Conservation (phyloP, 2,888 invertebrate species). For the Aporophyla nigra region DNA sequence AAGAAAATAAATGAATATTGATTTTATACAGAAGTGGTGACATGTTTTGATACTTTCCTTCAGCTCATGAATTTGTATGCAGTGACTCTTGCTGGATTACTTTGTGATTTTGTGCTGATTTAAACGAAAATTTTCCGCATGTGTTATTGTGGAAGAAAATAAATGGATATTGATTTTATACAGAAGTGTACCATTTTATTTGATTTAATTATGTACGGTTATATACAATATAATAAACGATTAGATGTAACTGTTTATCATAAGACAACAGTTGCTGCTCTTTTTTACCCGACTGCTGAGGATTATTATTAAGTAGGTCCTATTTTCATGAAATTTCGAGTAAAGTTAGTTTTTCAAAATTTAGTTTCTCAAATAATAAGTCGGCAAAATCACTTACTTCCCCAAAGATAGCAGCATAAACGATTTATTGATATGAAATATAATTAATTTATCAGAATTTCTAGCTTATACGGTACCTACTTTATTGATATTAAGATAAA, state of each 20-base stretch:
- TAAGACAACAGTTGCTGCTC: background rate
- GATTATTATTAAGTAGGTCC: background rate
- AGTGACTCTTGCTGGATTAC: background rate
- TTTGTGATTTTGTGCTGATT: background rate
- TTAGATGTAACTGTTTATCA: background rate
- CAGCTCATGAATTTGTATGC: slow-evolving; percentile 6
- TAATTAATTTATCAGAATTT: background rate
- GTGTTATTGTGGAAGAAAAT: background rate
- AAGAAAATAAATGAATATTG: background rate
- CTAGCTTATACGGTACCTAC: background rate
- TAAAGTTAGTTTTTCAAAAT: background rate
- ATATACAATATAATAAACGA: too few species aligned
- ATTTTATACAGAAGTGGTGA: background rate
- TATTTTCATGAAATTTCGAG: background rate
- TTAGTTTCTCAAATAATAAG: background rate
- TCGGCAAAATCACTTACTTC: background rate
- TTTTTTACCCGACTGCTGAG: background rate
- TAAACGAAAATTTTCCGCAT: background rate
- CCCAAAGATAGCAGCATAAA: background rate
- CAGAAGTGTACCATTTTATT: background rate
- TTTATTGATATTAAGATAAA: background rate
- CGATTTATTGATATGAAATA: background rate
- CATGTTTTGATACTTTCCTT: slow-evolving; percentile 17
- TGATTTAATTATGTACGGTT: background rate
- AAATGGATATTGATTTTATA: background rate